Percentiles rank a stretch among this genome's conserved stretches.
These are phyloP conservation scores for Monochamus saltuarius DNA, from an alignment of 1,140 invertebrate genomes.

Conservation along the genomic window DNA sequence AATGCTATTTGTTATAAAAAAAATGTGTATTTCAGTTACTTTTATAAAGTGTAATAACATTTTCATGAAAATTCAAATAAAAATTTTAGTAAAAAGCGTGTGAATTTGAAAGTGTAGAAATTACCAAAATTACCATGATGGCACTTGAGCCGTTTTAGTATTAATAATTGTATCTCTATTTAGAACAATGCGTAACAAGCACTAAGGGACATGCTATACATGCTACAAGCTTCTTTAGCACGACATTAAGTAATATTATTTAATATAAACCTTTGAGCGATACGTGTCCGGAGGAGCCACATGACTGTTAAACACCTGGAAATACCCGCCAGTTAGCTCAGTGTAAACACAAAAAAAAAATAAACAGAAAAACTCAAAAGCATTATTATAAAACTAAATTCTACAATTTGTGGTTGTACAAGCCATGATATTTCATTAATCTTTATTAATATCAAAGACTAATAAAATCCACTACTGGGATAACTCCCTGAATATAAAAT, in stretches of 20 bases:
- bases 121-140: too few species aligned
- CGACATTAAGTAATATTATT: conserved; percentile 49
- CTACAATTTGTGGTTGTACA: neutral
- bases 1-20: too few species aligned
- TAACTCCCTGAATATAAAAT: too few species aligned
- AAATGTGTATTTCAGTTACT: too few species aligned
- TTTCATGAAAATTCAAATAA: too few species aligned
- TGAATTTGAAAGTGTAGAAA: too few species aligned
- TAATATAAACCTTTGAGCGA: conserved; percentile 78
- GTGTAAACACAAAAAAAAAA: conserved; percentile 16
- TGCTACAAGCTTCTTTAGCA: conserved; percentile 45
- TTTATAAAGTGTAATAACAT: too few species aligned
- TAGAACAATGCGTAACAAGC: conserved; percentile 23
- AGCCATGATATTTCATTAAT: too few species aligned
- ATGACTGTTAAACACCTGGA: conserved; percentile 90
- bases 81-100: too few species aligned
- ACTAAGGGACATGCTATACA: conserved; percentile 39
- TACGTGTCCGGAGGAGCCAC: conserved; percentile 86
- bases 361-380: conserved; percentile 1
- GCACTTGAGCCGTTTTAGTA: too few species aligned
- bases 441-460: too few species aligned
- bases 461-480: too few species aligned
- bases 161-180: neutral
- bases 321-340: conserved; percentile 51
- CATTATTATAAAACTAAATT: conserved; percentile 8